These are phyloP conservation scores for Cacoxenus indagator DNA, from an alignment of 2,888 invertebrate species.

Conservation along the genomic window DNA sequence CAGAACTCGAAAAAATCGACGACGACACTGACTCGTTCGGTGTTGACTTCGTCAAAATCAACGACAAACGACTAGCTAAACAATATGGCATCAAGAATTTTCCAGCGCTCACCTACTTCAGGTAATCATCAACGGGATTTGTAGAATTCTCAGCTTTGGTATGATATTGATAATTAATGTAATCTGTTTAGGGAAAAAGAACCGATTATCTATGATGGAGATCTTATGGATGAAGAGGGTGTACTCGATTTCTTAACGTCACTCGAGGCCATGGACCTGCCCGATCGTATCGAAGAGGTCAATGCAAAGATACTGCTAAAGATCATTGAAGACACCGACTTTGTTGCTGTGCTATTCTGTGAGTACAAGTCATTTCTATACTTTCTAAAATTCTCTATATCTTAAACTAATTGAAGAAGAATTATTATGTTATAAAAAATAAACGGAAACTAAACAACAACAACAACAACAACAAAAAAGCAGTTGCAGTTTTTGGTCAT, in stretches of 20 bases:
- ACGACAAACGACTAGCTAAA: constrained; percentile 95
- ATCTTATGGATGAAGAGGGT: constrained; percentile 94
- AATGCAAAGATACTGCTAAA: constrained; percentile 90
- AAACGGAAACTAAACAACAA: background rate
- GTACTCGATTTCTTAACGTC: constrained; percentile 94
- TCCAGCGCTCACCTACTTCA: constrained; percentile 95
- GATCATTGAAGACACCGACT: constrained; percentile 92
- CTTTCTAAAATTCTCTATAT: constrained; percentile 12
- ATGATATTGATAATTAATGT: background rate
- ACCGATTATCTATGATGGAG: constrained; percentile 96
- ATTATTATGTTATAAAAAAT: constrained; percentile 15
- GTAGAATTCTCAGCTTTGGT: background rate
- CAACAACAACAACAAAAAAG: constrained; percentile 39
- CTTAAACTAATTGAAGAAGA: constrained; percentile 23
- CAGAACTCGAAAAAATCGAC: constrained; percentile 93
- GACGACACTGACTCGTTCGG: constrained; percentile 95
- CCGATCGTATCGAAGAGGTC: constrained; percentile 95
- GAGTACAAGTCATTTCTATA: constrained; percentile 74
- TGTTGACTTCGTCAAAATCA: constrained; percentile 95
- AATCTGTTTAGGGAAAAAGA: constrained; percentile 83
- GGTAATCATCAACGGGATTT: too few relatives aligned
- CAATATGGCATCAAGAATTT: constrained; percentile 96
- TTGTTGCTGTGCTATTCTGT: constrained; percentile 94
- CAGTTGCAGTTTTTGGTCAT: constrained; percentile 69
- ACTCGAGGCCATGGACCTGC: constrained; percentile 94